Evolutionary conservation across 2,113 vertebrate genomes (phyloP), one percentile per base, ranked within the genome.

Genomic region (Oncorhynchus keta): DNA sequence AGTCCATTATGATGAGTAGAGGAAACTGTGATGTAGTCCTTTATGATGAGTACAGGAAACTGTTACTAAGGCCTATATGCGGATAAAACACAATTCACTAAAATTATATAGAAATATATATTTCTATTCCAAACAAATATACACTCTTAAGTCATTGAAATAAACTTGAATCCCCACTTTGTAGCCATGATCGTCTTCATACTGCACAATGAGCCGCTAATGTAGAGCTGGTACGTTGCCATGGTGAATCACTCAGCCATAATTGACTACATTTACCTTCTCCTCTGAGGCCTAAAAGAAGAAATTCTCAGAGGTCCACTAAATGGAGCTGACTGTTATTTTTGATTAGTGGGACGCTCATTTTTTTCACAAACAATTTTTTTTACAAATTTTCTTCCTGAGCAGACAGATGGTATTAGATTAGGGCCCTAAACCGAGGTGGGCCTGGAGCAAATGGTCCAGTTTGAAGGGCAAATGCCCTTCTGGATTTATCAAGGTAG

Each of bases 361-460:
- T 32, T 90, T 93, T 93, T 93, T 93, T 94, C 91, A 92, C 88
- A 84, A 90, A 87, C 87, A 89, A 86, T 93, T 90, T 93, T 94
- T 90, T 84, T 35, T 0, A 28, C 7, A 85, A 85, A 91, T 91
- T 92, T 93, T 93, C 89, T 91, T 88, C 83, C 86, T 88, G 88
- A 86, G 77, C 81, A 88, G 93, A 93, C 92, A 92, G 87, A 91
- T 94, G 92, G 91, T 91, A 93, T 94, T 93, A 93, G 91, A 93
- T 92, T 93, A 92, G 88, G 84, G 78, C 84, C 86, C 88, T 91
- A 90, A 91, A 88, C 86, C 88, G 91, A 86, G 87, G 82, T 88
- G 83, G 83, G 85, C 90, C 90, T 83, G 87, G 86, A 93, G 92
- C 89, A 92, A 92, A 92, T 89, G 88, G 90, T 90, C 81, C 80